Percentiles rank a stretch among this genome's conserved stretches.
phyloP scores from a whole-genome alignment of 2,888 invertebrate species.

The Drosophila meridiana region DNA sequence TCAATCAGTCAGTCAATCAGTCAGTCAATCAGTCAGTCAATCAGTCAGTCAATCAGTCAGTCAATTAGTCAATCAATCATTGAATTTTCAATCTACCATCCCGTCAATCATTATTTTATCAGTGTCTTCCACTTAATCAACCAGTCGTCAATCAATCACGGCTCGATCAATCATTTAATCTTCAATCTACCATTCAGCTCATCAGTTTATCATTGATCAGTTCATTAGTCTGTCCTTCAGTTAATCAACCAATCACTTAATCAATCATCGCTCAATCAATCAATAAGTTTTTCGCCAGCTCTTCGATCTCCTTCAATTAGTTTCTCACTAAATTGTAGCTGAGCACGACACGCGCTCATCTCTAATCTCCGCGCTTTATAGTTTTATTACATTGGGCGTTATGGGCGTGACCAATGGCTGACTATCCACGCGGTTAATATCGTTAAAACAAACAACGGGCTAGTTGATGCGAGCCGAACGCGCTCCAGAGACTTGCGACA shows the following conservation, averaged over 20 bases:
- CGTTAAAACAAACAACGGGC: conserved; percentile 65
- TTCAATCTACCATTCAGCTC: not conserved
- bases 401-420: conserved; percentile 59
- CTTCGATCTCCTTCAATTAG: not conserved
- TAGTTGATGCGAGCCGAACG: conserved; percentile 53
- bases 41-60: not conserved
- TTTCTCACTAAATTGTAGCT: not conserved
- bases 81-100: too few relatives aligned
- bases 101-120: too few relatives aligned
- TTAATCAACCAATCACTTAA: not conserved
- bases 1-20: too few relatives aligned
- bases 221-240: not conserved
- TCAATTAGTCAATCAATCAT: too few relatives aligned
- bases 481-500: conserved; percentile 44
- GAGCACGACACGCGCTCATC: conserved; percentile 14
- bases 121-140: too few relatives aligned
- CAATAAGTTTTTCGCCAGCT: not conserved
- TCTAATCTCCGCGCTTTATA: conserved; percentile 11
- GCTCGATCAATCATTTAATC: not conserved
- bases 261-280: not conserved
- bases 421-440: conserved; percentile 57
- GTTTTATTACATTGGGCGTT: conserved; percentile 54
- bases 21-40: too few relatives aligned
- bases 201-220: too few relatives aligned
- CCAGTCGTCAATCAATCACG: not conserved